Conservation (phyloP, 2,797 vertebrate species). For the Pseudochirops corinnae region DNA sequence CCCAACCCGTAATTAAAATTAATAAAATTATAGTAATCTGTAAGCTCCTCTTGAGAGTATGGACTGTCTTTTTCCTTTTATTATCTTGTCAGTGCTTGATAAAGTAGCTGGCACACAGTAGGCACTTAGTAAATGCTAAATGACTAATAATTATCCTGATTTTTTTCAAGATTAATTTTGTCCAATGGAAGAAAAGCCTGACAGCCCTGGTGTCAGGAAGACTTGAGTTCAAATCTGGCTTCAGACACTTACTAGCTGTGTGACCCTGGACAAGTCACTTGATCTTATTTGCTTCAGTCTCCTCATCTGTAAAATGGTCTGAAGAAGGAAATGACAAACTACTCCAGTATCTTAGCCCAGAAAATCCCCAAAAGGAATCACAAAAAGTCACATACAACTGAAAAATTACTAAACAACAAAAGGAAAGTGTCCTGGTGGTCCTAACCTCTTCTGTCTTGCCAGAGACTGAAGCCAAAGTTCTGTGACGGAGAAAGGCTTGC, state of each 20-base stretch:
- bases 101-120: not conserved
- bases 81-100: not conserved
- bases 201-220: not conserved
- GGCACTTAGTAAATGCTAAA: not conserved
- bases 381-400: not conserved
- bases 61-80: not conserved
- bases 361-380: not conserved
- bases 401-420: not conserved
- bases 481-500: not conserved
- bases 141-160: not conserved
- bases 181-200: not conserved
- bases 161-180: not conserved
- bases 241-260: not conserved
- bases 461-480: not conserved
- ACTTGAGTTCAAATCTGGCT: not conserved
- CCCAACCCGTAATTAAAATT: not conserved
- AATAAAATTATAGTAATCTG: not conserved
- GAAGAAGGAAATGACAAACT: not conserved
- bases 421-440: not conserved
- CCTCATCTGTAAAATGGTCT: not conserved
- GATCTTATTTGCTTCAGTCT: not conserved
- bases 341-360: not conserved
- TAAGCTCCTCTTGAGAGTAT: not conserved
- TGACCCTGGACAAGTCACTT: not conserved
- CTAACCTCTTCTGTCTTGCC: not conserved